Evolutionary conservation across 2,888 invertebrate genomes (phyloP), one percentile per base, ranked within the genome.

Genomic region (Ditula angustiorana): DNA sequence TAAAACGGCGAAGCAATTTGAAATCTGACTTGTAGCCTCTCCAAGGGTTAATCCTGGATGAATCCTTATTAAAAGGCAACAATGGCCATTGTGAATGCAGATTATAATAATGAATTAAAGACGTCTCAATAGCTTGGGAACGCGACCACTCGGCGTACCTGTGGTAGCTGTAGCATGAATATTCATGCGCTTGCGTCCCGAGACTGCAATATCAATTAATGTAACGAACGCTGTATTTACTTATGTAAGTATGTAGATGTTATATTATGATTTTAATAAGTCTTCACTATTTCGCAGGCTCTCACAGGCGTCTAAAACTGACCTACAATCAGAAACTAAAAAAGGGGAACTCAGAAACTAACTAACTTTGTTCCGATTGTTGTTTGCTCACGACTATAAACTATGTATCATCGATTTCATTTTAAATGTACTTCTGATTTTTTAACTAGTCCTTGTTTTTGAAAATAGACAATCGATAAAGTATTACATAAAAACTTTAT

Each of bases 101-200:
- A 68, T 71, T 67, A 66, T 66, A 67, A 69, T 71, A 71, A 72
- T 71, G 71, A 69, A 71, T 69, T 67, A 67, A 72, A 70, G 68
- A 74, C 69, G 66, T 71, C 67, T 69, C 69, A 60, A 67, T 57
- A 49, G 50, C 35, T 58, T 44, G 63, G 67, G 70, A 69, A 62
- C 69, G 26, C 26, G 49, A 66, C 64, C 68, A 71, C 67, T 71
- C 68, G 71, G 60, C 67, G 57, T 62, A 62, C 52, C 64, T 64
- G 64, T 30, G 59, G 63, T 67, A 62, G 69, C 69, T 68, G 61
- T 67, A 66, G 66, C 55, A 75, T 77, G 74, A 77, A 77, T 77
- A 77, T 77, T 77, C 77, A 77, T 70, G 50, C 61, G 61, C 19
- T 50, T 50, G 47, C 62, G 57, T 70, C 68, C 56, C 67, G 70